Evolutionary conservation across 2,888 invertebrate genomes (phyloP).

Genomic region (Leucoma salicis): DNA sequence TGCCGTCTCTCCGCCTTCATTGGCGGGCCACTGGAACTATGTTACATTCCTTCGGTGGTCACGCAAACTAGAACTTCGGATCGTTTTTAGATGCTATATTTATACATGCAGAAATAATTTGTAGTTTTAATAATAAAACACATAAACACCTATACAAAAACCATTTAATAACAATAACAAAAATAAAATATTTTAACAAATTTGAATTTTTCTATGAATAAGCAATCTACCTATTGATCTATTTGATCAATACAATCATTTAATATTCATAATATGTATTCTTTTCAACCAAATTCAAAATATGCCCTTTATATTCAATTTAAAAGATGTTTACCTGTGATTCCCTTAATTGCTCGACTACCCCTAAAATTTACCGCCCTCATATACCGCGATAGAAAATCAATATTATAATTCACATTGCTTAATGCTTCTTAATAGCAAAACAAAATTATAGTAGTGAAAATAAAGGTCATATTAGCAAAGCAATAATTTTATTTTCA

Average conservation of each 20-base stretch:
- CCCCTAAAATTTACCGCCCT: conserved; percentile 70
- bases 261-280: conserved; percentile 23
- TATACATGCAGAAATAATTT: too few relatives aligned
- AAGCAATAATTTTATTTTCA: not conserved
- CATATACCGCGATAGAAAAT: conserved; percentile 38
- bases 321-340: conserved; percentile 71
- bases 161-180: too few relatives aligned
- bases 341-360: conserved; percentile 71
- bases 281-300: conserved; percentile 19
- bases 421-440: not conserved
- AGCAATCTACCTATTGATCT: too few relatives aligned
- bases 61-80: too few relatives aligned
- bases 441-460: conserved; percentile 7
- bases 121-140: too few relatives aligned
- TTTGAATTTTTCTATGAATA: too few relatives aligned
- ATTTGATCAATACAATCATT: conserved; percentile 19
- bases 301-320: conserved; percentile 49
- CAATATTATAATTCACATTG: conserved; percentile 15
- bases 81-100: too few relatives aligned
- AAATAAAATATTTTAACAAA: too few relatives aligned
- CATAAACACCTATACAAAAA: too few relatives aligned
- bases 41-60: too few relatives aligned
- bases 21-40: too few relatives aligned
- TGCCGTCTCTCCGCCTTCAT: too few relatives aligned
- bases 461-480: conserved; percentile 20